Base-by-base conservation (phyloP, 1,140 invertebrate species). In the Drosophila nebulosa region DNA sequence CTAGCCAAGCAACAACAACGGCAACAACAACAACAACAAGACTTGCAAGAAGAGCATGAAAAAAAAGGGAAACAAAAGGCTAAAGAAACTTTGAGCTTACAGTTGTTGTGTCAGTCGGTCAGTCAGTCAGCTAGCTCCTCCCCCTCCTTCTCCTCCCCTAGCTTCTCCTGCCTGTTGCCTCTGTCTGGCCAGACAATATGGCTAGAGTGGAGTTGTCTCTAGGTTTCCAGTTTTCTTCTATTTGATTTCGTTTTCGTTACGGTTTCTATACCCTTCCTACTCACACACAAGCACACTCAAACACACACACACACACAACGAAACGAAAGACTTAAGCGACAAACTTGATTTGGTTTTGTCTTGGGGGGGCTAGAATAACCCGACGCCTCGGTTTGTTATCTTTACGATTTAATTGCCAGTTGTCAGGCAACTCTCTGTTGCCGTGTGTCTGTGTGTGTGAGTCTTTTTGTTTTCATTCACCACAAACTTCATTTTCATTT, bases 301-400 rank as follows among this genome's bases (percentile, higher is more conserved):
- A n/a, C n/a, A n/a, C n/a, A n/a, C n/a, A n/a, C n/a, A n/a, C n/a
- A n/a, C n/a, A n/a, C n/a, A n/a, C n/a, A n/a, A n/a, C 27, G 27
- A 30, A 79, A 77, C 85, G 78, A 89, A 90, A 90, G 89, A 90
- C 89, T 90, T 67, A 84, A 58, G 85, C 78, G 83, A 90, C 84
- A 84, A 90, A 90, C 89, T 89, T 67, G 84, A 76, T 76, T 73
- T 32, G 30, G 10, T 32, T 32, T 32, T 57, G 35, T 21, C 14
- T 27, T 12, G 52, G 3, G 56, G 58, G 50, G 65, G 55, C 51
- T 51, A 74, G 68, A 64, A 79, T 74, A 69, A 78, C 35, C 42
- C n/a, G n/a, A n/a, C n/a, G n/a, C n/a, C 27, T 50, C 57, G 35
- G 27, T 50, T 36, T 55, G n/a, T 39, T 69, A 62, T 64, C 60